Percentiles rank a stretch among this genome's conserved stretches.
These are phyloP conservation scores for Corythaixoides concolor DNA, from an alignment of 2,113 vertebrate species.

Conservation along the genomic window DNA sequence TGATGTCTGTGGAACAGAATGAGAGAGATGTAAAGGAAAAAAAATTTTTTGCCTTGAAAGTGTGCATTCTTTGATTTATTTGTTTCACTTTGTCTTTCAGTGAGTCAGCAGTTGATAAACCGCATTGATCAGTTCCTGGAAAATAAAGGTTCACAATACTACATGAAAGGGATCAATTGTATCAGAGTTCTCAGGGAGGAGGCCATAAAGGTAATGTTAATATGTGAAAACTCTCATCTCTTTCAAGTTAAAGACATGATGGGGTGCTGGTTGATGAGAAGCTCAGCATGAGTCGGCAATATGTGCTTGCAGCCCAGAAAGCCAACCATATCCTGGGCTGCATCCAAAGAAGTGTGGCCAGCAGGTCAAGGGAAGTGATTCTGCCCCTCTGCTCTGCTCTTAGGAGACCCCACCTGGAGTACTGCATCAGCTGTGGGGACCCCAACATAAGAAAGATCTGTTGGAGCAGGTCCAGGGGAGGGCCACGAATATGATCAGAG, in stretches of 20 bases:
- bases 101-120: slow-evolving; percentile 86
- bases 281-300: too few relatives aligned
- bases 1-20: background rate
- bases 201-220: slow-evolving; percentile 84
- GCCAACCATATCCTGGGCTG: too few relatives aligned
- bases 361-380: too few relatives aligned
- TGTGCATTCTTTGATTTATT: background rate
- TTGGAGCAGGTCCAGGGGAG: too few relatives aligned
- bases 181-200: slow-evolving; percentile 89
- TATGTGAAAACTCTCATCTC: background rate
- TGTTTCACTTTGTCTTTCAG: slow-evolving; percentile 74
- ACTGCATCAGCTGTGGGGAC: too few relatives aligned
- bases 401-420: too few relatives aligned
- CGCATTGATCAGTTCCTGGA: slow-evolving; percentile 91
- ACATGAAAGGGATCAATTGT: slow-evolving; percentile 90
- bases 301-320: too few relatives aligned
- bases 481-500: too few relatives aligned
- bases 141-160: slow-evolving; percentile 84
- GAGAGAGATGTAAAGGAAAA: background rate
- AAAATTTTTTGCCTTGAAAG: background rate
- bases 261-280: too few relatives aligned
- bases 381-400: too few relatives aligned
- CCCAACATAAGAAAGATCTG: too few relatives aligned
- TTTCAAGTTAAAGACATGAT: background rate
- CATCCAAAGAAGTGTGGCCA: too few relatives aligned